Conservation (phyloP, 1,140 invertebrate genomes). For the Bradynema listronoti region DNA sequence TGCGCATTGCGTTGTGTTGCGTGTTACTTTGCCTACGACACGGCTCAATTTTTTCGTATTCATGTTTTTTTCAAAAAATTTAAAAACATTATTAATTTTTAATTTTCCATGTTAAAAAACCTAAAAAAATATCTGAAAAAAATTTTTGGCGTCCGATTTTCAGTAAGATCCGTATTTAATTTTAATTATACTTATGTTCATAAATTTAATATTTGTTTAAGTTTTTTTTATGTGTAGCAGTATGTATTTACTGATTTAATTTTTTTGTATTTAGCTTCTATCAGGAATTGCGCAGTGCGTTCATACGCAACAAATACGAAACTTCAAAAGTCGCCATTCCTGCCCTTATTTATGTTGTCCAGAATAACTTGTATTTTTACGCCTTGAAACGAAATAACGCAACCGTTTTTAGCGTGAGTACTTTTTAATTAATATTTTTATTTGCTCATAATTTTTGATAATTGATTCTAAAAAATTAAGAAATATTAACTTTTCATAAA, state of each 20-base stretch:
- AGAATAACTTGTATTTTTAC: conserved; percentile 39
- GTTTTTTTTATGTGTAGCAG: conserved; percentile 6
- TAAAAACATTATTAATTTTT: no score
- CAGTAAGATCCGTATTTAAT: neutral
- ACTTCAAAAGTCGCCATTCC: conserved; percentile 34
- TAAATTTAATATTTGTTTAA: conserved; percentile 9
- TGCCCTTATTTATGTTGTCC: conserved; percentile 38
- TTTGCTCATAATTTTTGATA: no score
- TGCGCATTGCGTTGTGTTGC: conserved; percentile 10
- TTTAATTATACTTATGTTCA: conserved; percentile 11
- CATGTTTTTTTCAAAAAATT: neutral
- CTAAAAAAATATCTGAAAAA: no score
- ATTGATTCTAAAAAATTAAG: no score
- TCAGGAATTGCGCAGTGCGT: conserved; percentile 19
- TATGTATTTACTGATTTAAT: no score
- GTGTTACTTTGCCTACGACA: conserved; percentile 11
- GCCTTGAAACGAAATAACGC: conserved; percentile 35
- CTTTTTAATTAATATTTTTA: conserved; percentile 20
- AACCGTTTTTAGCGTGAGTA: conserved; percentile 35
- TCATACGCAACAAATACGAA: conserved; percentile 32
- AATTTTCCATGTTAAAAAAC: no score
- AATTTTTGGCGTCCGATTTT: no score
- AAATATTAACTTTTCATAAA: conserved; percentile 3
- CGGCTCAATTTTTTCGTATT: conserved; percentile 2
- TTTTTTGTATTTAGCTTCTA: conserved; percentile 31